These are phyloP conservation scores for Drosophila quadrilineata DNA, from an alignment of 1,140 invertebrate genomes.

Conservation along the genomic window DNA sequence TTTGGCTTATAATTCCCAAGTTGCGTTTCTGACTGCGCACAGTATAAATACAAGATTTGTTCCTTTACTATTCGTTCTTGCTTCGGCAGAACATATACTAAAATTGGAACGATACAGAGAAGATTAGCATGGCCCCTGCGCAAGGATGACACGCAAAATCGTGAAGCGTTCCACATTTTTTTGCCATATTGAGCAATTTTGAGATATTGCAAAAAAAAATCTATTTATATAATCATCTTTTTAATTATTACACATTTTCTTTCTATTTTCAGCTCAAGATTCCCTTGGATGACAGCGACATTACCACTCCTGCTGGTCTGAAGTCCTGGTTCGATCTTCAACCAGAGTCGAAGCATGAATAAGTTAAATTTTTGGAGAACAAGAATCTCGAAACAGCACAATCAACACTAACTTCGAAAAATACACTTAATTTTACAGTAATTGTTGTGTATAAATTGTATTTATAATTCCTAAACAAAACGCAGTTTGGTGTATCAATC, in stretches of 20 bases:
- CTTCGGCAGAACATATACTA: slow-evolving; percentile 91
- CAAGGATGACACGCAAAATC: slow-evolving; percentile 96
- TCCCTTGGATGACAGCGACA: slow-evolving; percentile 72
- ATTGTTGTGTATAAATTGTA: slow-evolving; percentile 57
- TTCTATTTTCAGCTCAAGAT: slow-evolving; percentile 69
- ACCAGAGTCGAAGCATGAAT: slow-evolving; percentile 79
- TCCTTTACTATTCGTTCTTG: slow-evolving; percentile 82
- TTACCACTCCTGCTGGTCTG: slow-evolving; percentile 77
- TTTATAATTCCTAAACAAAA: slow-evolving; percentile 31
- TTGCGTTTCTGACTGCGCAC: not conserved
- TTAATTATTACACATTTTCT: not conserved
- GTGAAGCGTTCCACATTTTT: slow-evolving; percentile 93
- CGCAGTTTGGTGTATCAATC: slow-evolving; percentile 31
- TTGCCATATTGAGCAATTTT: slow-evolving; percentile 45
- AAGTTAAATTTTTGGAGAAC: not conserved
- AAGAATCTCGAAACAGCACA: slow-evolving; percentile 44
- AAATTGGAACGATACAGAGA: slow-evolving; percentile 95
- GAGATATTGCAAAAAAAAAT: not conserved
- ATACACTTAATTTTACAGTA: slow-evolving; percentile 44
- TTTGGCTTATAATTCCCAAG: slow-evolving; percentile 57
- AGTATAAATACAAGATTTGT: slow-evolving; percentile 38
- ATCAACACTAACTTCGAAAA: slow-evolving; percentile 56
- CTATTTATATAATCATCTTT: not conserved
- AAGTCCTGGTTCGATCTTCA: slow-evolving; percentile 85
- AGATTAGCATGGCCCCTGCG: slow-evolving; percentile 97